Evolutionary conservation across 2,113 vertebrate genomes (phyloP).

Genomic region (Melanostigma gelatinosum): DNA sequence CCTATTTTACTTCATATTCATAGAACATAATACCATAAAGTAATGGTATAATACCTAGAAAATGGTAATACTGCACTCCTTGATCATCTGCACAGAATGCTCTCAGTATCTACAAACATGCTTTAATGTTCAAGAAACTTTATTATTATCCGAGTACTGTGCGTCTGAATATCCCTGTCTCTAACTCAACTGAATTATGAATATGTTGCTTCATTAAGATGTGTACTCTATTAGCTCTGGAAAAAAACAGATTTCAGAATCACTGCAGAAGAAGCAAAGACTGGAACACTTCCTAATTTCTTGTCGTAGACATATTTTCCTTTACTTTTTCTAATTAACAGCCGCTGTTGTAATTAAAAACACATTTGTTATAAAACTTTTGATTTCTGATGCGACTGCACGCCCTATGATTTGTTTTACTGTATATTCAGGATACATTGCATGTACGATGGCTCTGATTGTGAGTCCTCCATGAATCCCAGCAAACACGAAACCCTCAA

Average conservation of each 20-base stretch:
- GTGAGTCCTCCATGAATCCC: slow-evolving; percentile 1
- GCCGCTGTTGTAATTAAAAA: neutral
- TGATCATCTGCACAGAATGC: neutral
- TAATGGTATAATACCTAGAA: neutral
- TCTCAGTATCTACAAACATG: neutral
- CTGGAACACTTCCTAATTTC: neutral
- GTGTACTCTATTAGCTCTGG: neutral
- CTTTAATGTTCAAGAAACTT: no score
- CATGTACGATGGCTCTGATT: slow-evolving; percentile 13
- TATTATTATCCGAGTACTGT: no score
- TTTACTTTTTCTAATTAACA: neutral
- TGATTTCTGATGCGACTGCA: neutral
- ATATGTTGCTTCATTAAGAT: neutral
- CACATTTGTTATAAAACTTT: neutral
- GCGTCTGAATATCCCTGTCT: neutral
- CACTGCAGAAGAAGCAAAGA: neutral
- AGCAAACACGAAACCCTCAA: neutral
- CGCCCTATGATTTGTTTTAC: neutral
- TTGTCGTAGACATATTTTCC: neutral
- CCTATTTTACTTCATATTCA: no score
- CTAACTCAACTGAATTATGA: neutral
- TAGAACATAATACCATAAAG: neutral
- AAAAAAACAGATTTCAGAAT: neutral
- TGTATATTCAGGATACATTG: neutral
- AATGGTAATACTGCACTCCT: neutral